These are phyloP conservation scores for Chrysodeixis includens DNA, from an alignment of 2,888 invertebrate species.

Conservation along the genomic window DNA sequence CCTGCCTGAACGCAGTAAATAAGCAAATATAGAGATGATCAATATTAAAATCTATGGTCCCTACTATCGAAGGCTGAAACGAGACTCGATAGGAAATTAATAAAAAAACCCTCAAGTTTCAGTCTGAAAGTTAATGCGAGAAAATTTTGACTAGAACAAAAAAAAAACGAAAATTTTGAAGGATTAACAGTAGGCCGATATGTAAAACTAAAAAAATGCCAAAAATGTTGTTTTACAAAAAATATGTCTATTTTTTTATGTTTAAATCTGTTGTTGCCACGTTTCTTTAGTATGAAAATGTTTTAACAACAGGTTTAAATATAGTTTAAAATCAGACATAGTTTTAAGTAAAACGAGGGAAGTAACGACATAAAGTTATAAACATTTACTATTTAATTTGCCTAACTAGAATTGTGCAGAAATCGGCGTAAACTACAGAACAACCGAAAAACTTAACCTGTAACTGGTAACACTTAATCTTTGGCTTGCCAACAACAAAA, in stretches of 20 bases:
- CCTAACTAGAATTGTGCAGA: conserved; percentile 65
- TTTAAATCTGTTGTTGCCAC: background rate
- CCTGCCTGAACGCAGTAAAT: conserved; percentile 34
- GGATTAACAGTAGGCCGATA: conserved; percentile 46
- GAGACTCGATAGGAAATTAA: conserved; percentile 70
- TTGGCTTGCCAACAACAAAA: conserved; percentile 65
- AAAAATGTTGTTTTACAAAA: conserved; percentile 44
- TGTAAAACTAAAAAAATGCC: conserved; percentile 36
- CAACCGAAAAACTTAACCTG: conserved; percentile 56
- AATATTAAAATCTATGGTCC: conserved; percentile 82
- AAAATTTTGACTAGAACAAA: conserved; percentile 64
- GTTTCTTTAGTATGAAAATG: background rate
- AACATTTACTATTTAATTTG: conserved; percentile 55
- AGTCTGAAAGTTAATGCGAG: conserved; percentile 69
- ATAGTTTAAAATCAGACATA: background rate
- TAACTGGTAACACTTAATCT: conserved; percentile 70
- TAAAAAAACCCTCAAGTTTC: conserved; percentile 68
- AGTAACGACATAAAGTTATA: conserved; percentile 45
- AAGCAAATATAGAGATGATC: conserved; percentile 74
- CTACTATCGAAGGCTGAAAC: conserved; percentile 77
- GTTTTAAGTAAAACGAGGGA: conserved; percentile 44
- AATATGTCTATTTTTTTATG: background rate
- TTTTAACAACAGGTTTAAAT: background rate
- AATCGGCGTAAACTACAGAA: conserved; percentile 52
- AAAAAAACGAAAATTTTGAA: conserved; percentile 27